phyloP scores from a whole-genome alignment of 2,888 invertebrate genomes.

The Drosophila mayaguana region DNA sequence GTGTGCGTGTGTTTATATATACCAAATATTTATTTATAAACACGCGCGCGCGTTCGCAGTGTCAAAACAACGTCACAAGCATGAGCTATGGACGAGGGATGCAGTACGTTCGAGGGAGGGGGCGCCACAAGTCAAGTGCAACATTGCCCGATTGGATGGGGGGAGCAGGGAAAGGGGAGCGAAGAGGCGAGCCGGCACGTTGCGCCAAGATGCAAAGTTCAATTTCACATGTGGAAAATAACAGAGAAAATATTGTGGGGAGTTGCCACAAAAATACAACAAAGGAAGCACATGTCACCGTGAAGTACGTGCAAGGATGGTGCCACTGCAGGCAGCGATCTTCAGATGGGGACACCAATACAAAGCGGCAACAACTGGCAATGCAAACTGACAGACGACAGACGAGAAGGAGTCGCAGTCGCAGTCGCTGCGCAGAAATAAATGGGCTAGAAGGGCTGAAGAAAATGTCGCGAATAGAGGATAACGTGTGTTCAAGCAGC shows the following conservation, averaged over 20 bases:
- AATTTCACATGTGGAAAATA: conserved; percentile 80
- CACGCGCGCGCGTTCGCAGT: conserved; percentile 76
- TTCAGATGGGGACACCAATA: conserved; percentile 21
- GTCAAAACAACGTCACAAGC: conserved; percentile 78
- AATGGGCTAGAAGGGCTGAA: conserved; percentile 41
- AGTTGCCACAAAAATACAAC: conserved; percentile 61
- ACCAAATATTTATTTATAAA: conserved; percentile 73
- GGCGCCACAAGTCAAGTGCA: conserved; percentile 80
- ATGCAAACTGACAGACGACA: conserved; percentile 63
- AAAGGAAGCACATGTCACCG: conserved; percentile 79
- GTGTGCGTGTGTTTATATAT: not conserved
- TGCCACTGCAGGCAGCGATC: conserved; percentile 19
- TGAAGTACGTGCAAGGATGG: conserved; percentile 55
- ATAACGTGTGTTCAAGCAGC: conserved; percentile 2
- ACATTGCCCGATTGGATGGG: conserved; percentile 9
- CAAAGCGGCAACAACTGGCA: conserved; percentile 59
- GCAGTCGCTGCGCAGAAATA: conserved; percentile 24
- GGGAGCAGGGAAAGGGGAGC: not conserved
- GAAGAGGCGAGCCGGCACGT: conserved; percentile 51
- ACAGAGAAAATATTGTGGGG: conserved; percentile 53
- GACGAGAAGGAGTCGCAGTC: too few species aligned
- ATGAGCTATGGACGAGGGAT: conserved; percentile 7
- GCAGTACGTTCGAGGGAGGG: not conserved
- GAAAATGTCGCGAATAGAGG: conserved; percentile 5
- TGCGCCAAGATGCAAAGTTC: conserved; percentile 79